A percentile compares a stretch with the other conserved stretches of the same genome.
Evolutionary conservation across 2,888 invertebrate species (phyloP).

Genomic region (Harpalus rufipes): DNA sequence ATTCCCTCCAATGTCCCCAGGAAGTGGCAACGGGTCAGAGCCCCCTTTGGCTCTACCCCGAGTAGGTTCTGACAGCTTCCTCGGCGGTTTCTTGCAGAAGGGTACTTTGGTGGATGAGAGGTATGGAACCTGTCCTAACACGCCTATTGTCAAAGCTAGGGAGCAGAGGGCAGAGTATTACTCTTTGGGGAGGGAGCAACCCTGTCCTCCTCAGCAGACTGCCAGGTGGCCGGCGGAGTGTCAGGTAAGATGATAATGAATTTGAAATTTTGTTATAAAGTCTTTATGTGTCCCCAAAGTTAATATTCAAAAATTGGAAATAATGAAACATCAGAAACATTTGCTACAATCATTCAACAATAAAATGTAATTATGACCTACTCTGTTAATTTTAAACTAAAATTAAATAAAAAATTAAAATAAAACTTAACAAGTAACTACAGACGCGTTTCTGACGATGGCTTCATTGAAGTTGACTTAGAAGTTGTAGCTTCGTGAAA

Average conservation of each 20-base stretch:
- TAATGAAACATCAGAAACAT: no score
- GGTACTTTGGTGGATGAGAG: conserved; percentile 76
- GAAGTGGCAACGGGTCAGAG: conserved; percentile 54
- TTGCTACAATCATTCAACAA: no score
- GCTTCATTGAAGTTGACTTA: no score
- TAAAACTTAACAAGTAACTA: no score
- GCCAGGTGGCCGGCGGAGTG: conserved; percentile 94
- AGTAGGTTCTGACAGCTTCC: conserved; percentile 79
- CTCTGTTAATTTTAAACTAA: no score
- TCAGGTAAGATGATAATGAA: conserved; percentile 82
- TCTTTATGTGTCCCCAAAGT: no score
- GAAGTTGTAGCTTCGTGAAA: no score
- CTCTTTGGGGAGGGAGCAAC: conserved; percentile 71
- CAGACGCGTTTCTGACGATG: no score
- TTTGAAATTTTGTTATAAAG: no score
- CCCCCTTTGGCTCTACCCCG: background rate
- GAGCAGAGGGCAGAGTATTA: conserved; percentile 74
- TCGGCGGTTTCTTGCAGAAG: conserved; percentile 84
- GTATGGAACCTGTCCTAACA: background rate
- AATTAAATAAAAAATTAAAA: no score
- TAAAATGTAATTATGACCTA: no score
- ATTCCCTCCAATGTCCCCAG: conserved; percentile 78
- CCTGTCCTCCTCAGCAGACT: conserved; percentile 85
- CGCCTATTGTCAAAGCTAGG: conserved; percentile 77
- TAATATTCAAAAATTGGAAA: no score